These are phyloP conservation scores for Drosophila monieri DNA, from an alignment of 2,888 invertebrate species.

Conservation along the genomic window DNA sequence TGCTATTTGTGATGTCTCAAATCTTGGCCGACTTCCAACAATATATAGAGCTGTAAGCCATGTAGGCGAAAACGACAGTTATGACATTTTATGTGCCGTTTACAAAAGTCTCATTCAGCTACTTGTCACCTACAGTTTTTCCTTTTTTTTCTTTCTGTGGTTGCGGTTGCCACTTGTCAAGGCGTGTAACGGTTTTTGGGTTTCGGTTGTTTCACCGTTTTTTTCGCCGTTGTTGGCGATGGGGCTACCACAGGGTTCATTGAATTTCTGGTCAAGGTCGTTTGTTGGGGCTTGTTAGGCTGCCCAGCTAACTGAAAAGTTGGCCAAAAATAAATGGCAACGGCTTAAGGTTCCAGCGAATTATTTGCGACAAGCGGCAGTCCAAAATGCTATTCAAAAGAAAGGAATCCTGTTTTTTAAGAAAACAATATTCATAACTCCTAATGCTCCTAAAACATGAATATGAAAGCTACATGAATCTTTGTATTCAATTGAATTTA, in stretches of 20 bases:
- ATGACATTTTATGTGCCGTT: constrained; percentile 71
- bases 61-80: constrained; percentile 61
- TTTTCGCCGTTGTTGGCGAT: constrained; percentile 20
- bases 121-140: constrained; percentile 20
- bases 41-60: constrained; percentile 41
- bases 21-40: constrained; percentile 48
- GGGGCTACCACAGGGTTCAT: constrained; percentile 61
- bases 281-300: constrained; percentile 39
- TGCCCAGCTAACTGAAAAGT: constrained; percentile 49
- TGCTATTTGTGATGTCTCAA: constrained; percentile 34
- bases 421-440: not conserved
- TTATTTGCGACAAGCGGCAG: constrained; percentile 2
- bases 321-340: constrained; percentile 7
- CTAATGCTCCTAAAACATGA: not conserved
- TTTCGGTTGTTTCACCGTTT: constrained; percentile 39
- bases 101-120: constrained; percentile 44
- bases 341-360: constrained; percentile 5
- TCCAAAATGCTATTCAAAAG: not conserved
- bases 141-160: not conserved
- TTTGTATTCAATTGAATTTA: not conserved
- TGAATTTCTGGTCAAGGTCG: constrained; percentile 75
- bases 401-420: not conserved
- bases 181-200: constrained; percentile 45
- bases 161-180: constrained; percentile 36
- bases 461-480: constrained; percentile 21